Base-by-base conservation (phyloP, 1,140 invertebrate genomes). In the Sipha flava region DNA sequence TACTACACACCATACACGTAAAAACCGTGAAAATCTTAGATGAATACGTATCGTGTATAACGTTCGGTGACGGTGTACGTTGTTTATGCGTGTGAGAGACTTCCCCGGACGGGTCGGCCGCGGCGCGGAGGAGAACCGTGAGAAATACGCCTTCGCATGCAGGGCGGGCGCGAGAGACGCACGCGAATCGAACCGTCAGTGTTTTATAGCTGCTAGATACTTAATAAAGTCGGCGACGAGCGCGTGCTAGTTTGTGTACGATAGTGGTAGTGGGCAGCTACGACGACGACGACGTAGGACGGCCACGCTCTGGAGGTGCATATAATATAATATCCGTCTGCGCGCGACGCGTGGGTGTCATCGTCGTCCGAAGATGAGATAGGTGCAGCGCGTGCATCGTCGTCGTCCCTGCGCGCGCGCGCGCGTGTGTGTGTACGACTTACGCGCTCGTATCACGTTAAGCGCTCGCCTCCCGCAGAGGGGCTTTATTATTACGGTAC, bases 121-220 rank as follows among this genome's bases (percentile, higher is more conserved):
- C 72, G 70, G 40, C n/a, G 72, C 52, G 73, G 49, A 23, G 31
- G 49, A 75, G 37, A 57, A 77, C 73, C 73, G 73, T 77, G 73
- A 57, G 73, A 77, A 77, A 77, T 77, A 77, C 73, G 73, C 73
- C 73, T 59, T 77, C 73, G 73, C 73, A 43, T 47, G 18, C 31
- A 18, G 73, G 73, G 49, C 73, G 52, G 47, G 47, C 37, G 47
- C 45, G 72, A 37, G 21, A 57, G 47, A 59, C 73, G 34, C 47
- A 54, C 70, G 70, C 73, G 73, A 66, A 66, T 43, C 73, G 31
- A 77, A 77, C 26, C 34, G 49, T 34, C 9, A 12, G 14, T 12
- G 40, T 12, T 52, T 52, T 52, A 54, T 52, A 54, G 47, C 49
- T 7, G 29, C 16, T 77, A 40, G 31, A 57, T 43, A 40, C 34